Conservation (phyloP, 2,888 invertebrate species). For the Panzeria rudis region DNA sequence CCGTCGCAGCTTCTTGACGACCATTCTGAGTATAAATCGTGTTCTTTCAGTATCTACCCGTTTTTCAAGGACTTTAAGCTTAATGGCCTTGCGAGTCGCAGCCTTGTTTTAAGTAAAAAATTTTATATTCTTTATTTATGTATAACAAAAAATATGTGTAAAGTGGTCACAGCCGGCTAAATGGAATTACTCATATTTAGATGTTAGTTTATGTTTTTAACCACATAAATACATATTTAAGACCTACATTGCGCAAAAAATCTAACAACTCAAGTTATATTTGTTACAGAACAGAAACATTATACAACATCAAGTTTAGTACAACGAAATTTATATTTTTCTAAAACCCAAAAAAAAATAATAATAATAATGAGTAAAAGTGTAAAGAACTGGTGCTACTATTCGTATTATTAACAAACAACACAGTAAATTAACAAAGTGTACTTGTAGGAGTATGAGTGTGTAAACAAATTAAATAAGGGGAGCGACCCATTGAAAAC, state of each 20-base stretch:
- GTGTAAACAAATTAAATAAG: constrained; percentile 2
- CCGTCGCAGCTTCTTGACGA: no score
- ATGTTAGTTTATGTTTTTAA: no score
- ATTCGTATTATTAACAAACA: constrained; percentile 4
- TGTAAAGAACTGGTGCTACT: constrained; percentile 7
- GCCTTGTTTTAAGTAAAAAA: no score
- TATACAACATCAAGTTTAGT: constrained; percentile 12
- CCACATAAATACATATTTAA: not conserved
- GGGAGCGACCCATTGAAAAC: not conserved
- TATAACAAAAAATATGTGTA: no score
- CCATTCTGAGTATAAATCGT: no score
- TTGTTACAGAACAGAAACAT: not conserved
- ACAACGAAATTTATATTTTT: constrained; percentile 26
- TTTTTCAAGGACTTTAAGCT: no score
- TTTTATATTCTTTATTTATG: no score
- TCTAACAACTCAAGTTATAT: not conserved
- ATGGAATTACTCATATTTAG: no score
- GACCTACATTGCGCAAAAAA: not conserved
- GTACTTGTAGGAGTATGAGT: not conserved
- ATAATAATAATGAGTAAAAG: constrained; percentile 22
- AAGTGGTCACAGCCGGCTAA: no score
- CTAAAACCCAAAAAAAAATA: constrained; percentile 17
- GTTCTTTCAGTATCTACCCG: no score
- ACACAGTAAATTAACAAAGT: not conserved
- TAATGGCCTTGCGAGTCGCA: no score